phyloP scores from a whole-genome alignment of 2,888 invertebrate species.

The Tetranychus piercei region DNA sequence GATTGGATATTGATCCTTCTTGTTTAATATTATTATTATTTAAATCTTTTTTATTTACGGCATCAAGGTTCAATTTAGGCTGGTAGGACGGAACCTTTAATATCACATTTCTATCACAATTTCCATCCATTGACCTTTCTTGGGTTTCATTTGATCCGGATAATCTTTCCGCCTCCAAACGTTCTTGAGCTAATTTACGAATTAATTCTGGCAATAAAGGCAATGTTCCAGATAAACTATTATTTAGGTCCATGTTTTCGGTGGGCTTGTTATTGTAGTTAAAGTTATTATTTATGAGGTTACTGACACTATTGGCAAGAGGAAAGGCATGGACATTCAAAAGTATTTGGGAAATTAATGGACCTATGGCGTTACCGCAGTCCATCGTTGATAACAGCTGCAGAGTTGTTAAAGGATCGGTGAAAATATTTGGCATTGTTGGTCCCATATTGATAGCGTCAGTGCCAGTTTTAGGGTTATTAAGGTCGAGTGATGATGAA shows the following conservation, averaged over 20 bases:
- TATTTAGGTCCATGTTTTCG: conserved; percentile 2
- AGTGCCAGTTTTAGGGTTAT: not conserved
- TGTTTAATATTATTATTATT: conserved; percentile 29
- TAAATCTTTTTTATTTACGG: conserved; percentile 3
- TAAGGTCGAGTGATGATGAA: not conserved
- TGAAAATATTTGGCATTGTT: conserved; percentile 9
- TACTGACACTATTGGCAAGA: conserved; percentile 22
- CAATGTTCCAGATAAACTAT: conserved; percentile 22
- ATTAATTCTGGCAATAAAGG: conserved; percentile 33
- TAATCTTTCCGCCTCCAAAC: conserved; percentile 31
- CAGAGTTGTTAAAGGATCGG: conserved; percentile 21
- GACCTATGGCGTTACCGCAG: conserved; percentile 25
- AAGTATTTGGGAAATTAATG: conserved; percentile 26
- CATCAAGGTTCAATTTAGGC: conserved; percentile 36
- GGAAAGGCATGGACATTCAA: conserved; percentile 28
- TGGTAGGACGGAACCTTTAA: conserved; percentile 83
- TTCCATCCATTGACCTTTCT: not conserved
- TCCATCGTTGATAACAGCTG: conserved; percentile 24
- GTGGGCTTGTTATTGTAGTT: conserved; percentile 21
- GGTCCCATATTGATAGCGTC: not conserved
- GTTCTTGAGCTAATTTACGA: conserved; percentile 32
- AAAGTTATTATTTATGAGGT: conserved; percentile 18
- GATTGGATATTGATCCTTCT: conserved; percentile 26
- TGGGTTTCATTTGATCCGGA: conserved; percentile 34
- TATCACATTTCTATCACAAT: conserved; percentile 43